phyloP scores from a whole-genome alignment of 2,113 vertebrate genomes.

The Tinamus guttatus region DNA sequence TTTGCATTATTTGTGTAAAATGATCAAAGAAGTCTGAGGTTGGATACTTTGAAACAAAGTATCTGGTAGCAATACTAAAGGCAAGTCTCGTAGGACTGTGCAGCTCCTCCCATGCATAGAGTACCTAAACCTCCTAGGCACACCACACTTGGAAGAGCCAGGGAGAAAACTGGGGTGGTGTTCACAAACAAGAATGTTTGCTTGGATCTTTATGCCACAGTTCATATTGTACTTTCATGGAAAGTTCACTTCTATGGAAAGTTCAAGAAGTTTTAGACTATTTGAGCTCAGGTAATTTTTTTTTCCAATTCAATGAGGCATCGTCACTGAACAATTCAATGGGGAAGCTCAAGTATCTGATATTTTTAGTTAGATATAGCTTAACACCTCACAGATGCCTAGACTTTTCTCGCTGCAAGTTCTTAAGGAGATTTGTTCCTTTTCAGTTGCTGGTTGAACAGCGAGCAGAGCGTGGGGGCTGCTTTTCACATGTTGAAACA shows the following conservation, averaged over 20 bases:
- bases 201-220: neutral
- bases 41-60: neutral
- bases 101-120: neutral
- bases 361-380: neutral
- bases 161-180: fast-evolving
- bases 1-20: neutral
- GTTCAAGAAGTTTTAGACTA: neutral
- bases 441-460: neutral
- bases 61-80: neutral
- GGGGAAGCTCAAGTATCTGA: neutral
- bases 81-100: neutral
- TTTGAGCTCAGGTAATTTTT: neutral
- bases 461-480: neutral
- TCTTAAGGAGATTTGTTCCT: neutral
- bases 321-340: neutral
- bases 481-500: neutral
- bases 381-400: neutral
- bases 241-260: neutral
- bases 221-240: neutral
- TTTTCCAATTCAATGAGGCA: neutral
- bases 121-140: neutral
- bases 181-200: fast-evolving
- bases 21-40: neutral
- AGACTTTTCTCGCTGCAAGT: neutral
- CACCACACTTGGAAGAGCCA: fast-evolving